Evolutionary conservation across 2,888 invertebrate genomes (phyloP).

Genomic region (Caenorhabditis panamensis): DNA sequence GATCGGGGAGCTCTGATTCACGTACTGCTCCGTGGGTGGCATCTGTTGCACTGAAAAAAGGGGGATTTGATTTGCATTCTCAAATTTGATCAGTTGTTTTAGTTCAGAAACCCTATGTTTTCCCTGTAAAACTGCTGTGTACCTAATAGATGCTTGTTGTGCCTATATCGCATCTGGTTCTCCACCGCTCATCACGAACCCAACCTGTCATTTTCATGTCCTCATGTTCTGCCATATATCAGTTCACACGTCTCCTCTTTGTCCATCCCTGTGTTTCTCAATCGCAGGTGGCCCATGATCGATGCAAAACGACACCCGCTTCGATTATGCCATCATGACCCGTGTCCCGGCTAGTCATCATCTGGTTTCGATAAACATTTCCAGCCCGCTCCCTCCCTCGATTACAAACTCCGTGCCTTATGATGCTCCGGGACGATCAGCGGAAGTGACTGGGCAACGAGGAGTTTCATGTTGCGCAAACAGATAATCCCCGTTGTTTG

Average conservation of each 20-base stretch:
- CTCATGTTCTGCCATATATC: conserved; percentile 22
- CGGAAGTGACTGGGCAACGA: conserved; percentile 11
- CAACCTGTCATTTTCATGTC: not conserved
- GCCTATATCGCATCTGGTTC: not conserved
- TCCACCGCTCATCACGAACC: not conserved
- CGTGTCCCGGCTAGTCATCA: not conserved
- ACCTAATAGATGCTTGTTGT: not conserved
- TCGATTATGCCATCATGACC: conserved; percentile 38
- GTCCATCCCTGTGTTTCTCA: conserved; percentile 12
- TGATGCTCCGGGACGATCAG: conserved; percentile 20
- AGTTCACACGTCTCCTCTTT: conserved; percentile 5
- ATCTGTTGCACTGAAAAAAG: conserved; percentile 64
- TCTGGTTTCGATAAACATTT: conserved; percentile 47
- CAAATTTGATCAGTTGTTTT: not conserved
- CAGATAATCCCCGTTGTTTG: conserved; percentile 57
- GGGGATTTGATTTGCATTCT: not conserved
- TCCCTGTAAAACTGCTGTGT: too few species aligned
- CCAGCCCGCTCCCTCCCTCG: conserved; percentile 1
- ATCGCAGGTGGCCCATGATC: conserved; percentile 43
- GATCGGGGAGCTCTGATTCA: conserved; percentile 80
- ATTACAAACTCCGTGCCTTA: not conserved
- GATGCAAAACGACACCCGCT: conserved; percentile 17
- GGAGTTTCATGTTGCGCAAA: conserved; percentile 53
- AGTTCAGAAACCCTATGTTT: not conserved
- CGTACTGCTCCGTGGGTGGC: conserved; percentile 77